A percentile compares a stretch with the other conserved stretches of the same genome.
phyloP scores from a whole-genome alignment of 2,888 invertebrate genomes.

The Neria commutata region DNA sequence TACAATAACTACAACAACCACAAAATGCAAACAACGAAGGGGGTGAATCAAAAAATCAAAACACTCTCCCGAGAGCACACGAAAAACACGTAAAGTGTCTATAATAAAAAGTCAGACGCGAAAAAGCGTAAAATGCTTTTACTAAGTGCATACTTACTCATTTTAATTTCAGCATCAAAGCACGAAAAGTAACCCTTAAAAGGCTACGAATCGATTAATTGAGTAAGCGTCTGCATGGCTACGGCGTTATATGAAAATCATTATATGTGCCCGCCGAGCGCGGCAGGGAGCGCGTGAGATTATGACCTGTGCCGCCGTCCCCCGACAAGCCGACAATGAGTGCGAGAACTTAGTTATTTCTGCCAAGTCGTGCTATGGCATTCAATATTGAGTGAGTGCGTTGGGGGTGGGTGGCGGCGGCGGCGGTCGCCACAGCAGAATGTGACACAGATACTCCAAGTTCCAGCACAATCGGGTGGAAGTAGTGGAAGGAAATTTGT shows the following conservation, averaged over 20 bases:
- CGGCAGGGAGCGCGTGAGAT: conserved; percentile 11
- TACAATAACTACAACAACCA: too few relatives aligned
- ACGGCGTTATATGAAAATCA: conserved; percentile 1
- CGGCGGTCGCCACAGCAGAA: neutral
- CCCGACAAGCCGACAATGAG: too few relatives aligned
- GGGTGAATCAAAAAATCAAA: conserved; percentile 14
- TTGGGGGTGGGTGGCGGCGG: too few relatives aligned
- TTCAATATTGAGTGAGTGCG: too few relatives aligned
- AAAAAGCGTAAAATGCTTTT: conserved; percentile 15
- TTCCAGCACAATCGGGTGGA: neutral
- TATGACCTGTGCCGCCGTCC: conserved; percentile 10
- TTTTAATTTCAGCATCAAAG: conserved; percentile 17
- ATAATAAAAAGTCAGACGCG: conserved; percentile 8
- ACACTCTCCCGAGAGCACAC: conserved; percentile 19
- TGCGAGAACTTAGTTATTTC: too few relatives aligned
- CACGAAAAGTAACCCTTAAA: conserved; percentile 38
- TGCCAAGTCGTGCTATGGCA: too few relatives aligned
- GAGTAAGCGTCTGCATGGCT: conserved; percentile 22
- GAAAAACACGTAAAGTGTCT: neutral
- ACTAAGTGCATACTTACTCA: too few relatives aligned
- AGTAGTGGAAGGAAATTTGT: neutral
- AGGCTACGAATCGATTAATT: conserved; percentile 34
- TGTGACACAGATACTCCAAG: neutral
- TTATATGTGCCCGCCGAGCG: neutral
- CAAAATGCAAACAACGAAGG: conserved; percentile 15